Base-by-base conservation (phyloP, 2,113 vertebrate genomes). In the Emydura subglobosa region DNA sequence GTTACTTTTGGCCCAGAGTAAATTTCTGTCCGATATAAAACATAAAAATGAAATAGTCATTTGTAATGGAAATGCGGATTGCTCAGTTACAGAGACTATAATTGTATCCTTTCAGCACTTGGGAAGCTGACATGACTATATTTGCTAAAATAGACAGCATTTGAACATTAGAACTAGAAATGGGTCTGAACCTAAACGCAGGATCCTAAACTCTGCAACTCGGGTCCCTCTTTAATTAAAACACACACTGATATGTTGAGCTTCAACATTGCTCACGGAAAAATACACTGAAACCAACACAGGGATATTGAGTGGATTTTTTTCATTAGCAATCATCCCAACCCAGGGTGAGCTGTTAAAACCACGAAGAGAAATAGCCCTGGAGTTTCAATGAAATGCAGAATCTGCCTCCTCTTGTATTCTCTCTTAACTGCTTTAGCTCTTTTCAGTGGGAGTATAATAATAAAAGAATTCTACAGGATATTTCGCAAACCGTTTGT, bases 401-500 rank as follows among this genome's bases (percentile, higher is more conserved):
- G n/a, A 17, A 17, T 84, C 29, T 68, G 50, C 31, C 59, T 78
- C 49, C 24, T 85, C 61, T 74, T 25, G 12, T 3, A 5, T 2
- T 1, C 19, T 1, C 19, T 5, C 24, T 39, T 13, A 10, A 1
- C 27, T 2, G 31, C 19, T 44, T 24, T 50, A 83, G 53, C 85
- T 59, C 29, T 22, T 12, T 5, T 31, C 82, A 5, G 12, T 55
- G 82, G 74, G 61, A 85, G 21, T 27, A 72, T 51, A 53, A 39
- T 61, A 65, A 50, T 25, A 68, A 51, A 47, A n/a, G 47, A 5
- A 14, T 59, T 59, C 29, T 53, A 44, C 42, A 22, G 25, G 25
- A 24, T 29, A 14, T 31, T 31, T 34, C 29, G 14, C 13, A 31
- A 0, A 8, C 6, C 7, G 34, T 10, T 16, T 0, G 1, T 3